Evolutionary conservation across 2,113 vertebrate genomes (phyloP), one percentile per base, ranked within the genome.

Genomic region (Etheostoma spectabile): DNA sequence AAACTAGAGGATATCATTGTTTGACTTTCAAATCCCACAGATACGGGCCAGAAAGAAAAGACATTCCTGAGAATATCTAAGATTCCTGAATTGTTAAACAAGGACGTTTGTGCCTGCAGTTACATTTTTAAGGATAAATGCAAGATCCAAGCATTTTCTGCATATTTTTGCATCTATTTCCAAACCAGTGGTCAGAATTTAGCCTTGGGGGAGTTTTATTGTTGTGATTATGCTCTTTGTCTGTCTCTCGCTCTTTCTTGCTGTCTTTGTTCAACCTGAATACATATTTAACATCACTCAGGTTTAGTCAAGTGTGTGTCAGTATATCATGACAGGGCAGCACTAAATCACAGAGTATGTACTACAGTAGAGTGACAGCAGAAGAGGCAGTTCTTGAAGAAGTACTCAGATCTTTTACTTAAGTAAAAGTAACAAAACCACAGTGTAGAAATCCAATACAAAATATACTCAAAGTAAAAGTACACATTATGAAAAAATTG

Each of bases 151-250:
- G n/a, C 8, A 16, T 27, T 48, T 71, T 78, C 33, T 62, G 60
- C 70, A 84, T 75, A 68, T 64, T 64, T 73, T 81, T 72, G 7
- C 77, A 86, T 83, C 5, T 52, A 15, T 63, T 89, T 83, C 77
- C 53, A 73, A 81, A 69, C 14, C 74, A 56, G 13, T 68, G 65
- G 72, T 19, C 64, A 63, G 55, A 35, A 35, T 74, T 67, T 78
- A 19, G 38, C 77, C 70, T 67, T 65, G n/a, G 52, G 74, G 42
- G 49, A 68, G 42, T 79, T 75, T 74, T 82, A 76, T 46, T 62
- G 21, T 59, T 0, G n/a, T 56, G 4, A 30, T 64, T 75, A 18
- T 27, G 15, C 33, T 80, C 49, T 79, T 48, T 86, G 12, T 75
- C 64, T 79, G 16, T 19, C 7, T 42, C 24, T 53, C n/a, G 1